Evolutionary conservation across 2,888 invertebrate species (phyloP).

Genomic region (Eupithecia subumbrata): DNA sequence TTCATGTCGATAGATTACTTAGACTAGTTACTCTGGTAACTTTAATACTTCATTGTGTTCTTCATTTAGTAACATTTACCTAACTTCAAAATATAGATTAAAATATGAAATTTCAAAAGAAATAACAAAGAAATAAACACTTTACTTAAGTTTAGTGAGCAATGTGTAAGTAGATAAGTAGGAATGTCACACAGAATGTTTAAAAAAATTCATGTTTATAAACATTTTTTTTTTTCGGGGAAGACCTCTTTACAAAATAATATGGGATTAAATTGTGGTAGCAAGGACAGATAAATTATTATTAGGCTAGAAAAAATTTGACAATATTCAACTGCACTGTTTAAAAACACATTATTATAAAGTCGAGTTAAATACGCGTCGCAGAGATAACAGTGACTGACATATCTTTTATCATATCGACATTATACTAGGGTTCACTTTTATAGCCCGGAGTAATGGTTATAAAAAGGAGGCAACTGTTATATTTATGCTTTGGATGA

Average conservation of each 20-base stretch:
- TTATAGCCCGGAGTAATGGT: slow-evolving; percentile 56
- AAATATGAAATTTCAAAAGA: not conserved
- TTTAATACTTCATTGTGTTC: not conserved
- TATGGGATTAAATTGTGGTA: not conserved
- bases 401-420: slow-evolving; percentile 73
- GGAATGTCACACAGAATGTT: no score
- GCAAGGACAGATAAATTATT: not conserved
- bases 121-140: not conserved
- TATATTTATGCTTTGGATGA: slow-evolving; percentile 54
- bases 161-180: not conserved
- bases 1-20: not conserved
- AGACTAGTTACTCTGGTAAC: not conserved
- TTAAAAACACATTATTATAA: not conserved
- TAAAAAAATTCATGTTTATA: no score
- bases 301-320: not conserved
- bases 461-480: slow-evolving; percentile 52
- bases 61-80: not conserved
- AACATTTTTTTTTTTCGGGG: not conserved
- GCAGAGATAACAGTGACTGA: slow-evolving; percentile 29
- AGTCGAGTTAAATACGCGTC: not conserved
- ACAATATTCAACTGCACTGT: slow-evolving; percentile 5
- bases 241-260: not conserved
- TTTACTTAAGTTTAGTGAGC: not conserved
- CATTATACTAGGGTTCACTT: slow-evolving; percentile 60
- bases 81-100: not conserved